Conservation (phyloP, 2,888 invertebrate species). For the Ormyrus nitidulus region DNA sequence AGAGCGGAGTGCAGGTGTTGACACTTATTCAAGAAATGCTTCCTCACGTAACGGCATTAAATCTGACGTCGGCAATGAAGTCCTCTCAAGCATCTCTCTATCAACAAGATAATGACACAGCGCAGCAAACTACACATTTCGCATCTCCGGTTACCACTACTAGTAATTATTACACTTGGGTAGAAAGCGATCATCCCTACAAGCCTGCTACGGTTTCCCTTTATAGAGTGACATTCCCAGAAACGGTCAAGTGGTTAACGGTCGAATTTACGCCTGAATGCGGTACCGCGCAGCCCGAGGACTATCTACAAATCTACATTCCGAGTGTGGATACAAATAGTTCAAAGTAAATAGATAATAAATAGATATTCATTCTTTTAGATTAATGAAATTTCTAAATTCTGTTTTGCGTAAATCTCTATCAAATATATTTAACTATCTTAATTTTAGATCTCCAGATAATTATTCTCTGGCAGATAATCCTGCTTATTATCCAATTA, state of each 20-base stretch:
- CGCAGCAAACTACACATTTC: constrained; percentile 59
- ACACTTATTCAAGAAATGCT: constrained; percentile 91
- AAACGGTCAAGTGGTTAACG: constrained; percentile 92
- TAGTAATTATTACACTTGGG: constrained; percentile 91
- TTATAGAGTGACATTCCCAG: constrained; percentile 92
- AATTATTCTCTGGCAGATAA: constrained; percentile 63
- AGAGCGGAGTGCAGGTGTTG: constrained; percentile 91
- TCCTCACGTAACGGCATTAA: constrained; percentile 91
- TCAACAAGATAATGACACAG: constrained; percentile 70
- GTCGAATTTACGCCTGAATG: constrained; percentile 95
- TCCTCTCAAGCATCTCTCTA: constrained; percentile 71
- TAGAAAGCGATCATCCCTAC: constrained; percentile 98
- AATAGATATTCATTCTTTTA: no score
- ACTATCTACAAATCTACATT: constrained; percentile 86
- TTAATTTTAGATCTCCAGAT: constrained; percentile 58
- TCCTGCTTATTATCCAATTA: constrained; percentile 80
- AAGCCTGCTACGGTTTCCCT: constrained; percentile 90
- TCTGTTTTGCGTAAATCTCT: no score
- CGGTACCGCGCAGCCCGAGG: constrained; percentile 95
- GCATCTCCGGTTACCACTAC: constrained; percentile 79
- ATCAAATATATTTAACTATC: no score
- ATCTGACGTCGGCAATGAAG: constrained; percentile 79
- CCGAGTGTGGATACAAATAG: constrained; percentile 74
- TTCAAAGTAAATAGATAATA: constrained; percentile 61
- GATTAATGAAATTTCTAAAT: constrained; percentile 19